Conservation (phyloP, 2,888 invertebrate genomes). For the Polietes domitor region DNA sequence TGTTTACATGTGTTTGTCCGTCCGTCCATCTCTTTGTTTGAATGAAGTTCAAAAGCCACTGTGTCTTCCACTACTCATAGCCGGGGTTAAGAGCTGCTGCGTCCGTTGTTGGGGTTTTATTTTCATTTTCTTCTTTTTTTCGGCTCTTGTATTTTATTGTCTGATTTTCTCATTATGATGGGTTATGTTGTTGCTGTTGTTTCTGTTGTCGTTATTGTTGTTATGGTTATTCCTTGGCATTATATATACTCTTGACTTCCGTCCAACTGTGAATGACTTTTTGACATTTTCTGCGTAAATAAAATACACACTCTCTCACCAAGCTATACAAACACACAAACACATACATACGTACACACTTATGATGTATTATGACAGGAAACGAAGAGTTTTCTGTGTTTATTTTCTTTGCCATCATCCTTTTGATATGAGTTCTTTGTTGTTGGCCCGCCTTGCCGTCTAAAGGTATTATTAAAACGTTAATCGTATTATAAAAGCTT, state of each 20-base stretch:
- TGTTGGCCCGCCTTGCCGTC: too few relatives aligned
- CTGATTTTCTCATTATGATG: conserved; percentile 7
- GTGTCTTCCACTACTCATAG: neutral
- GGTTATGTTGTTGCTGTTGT: neutral
- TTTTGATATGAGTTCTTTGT: neutral
- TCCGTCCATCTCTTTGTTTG: neutral
- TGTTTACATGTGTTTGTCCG: neutral
- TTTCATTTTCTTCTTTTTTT: neutral
- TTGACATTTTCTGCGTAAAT: conserved; percentile 35
- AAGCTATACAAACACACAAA: neutral
- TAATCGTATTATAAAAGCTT: conserved; percentile 25
- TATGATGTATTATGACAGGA: neutral
- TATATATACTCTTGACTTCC: conserved; percentile 23
- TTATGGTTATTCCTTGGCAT: neutral
- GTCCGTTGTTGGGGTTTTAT: neutral
- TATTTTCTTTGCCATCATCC: neutral
- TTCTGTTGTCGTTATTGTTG: neutral
- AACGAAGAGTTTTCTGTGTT: neutral
- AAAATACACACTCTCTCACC: neutral
- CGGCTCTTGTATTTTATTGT: conserved; percentile 7
- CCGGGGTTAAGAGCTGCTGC: neutral
- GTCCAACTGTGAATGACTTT: conserved; percentile 45
- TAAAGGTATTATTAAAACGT: conserved; percentile 4
- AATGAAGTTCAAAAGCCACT: neutral
- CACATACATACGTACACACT: neutral